A percentile compares a stretch with the other conserved stretches of the same genome.
These are phyloP conservation scores for Pteronura brasiliensis DNA, from an alignment of 2,113 vertebrate genomes.

Conservation along the genomic window DNA sequence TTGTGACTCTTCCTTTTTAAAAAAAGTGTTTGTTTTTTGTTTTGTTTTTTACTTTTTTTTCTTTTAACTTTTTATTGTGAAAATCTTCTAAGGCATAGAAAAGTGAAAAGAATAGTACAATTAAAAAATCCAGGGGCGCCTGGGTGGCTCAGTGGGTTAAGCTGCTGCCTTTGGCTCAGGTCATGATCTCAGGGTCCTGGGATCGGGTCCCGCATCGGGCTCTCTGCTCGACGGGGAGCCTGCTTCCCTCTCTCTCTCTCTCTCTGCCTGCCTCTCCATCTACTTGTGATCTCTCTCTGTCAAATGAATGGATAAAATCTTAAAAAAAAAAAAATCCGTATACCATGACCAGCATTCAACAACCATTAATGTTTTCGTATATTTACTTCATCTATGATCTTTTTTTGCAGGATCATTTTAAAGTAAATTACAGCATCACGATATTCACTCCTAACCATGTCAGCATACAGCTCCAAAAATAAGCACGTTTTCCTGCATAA, in stretches of 20 bases:
- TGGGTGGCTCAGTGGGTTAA: too few species aligned
- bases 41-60: not conserved
- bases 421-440: not conserved
- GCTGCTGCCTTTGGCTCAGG: too few species aligned
- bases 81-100: not conserved
- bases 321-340: too few species aligned
- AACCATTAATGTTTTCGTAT: not conserved
- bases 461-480: not conserved
- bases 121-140: too few species aligned
- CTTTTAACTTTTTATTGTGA: constrained; percentile 11
- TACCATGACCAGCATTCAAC: not conserved
- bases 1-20: not conserved
- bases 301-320: too few species aligned
- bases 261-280: too few species aligned
- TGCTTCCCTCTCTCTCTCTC: too few species aligned
- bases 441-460: not conserved
- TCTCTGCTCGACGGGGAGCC: too few species aligned
- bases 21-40: not conserved
- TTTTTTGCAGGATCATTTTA: not conserved
- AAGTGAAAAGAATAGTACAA: not conserved
- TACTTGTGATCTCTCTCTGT: too few species aligned
- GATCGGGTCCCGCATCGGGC: too few species aligned
- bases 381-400: not conserved
- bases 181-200: too few species aligned
- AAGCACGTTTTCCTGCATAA: not conserved